Conservation (phyloP, 2,888 invertebrate genomes). For the Xanthostigma xanthostigma region DNA sequence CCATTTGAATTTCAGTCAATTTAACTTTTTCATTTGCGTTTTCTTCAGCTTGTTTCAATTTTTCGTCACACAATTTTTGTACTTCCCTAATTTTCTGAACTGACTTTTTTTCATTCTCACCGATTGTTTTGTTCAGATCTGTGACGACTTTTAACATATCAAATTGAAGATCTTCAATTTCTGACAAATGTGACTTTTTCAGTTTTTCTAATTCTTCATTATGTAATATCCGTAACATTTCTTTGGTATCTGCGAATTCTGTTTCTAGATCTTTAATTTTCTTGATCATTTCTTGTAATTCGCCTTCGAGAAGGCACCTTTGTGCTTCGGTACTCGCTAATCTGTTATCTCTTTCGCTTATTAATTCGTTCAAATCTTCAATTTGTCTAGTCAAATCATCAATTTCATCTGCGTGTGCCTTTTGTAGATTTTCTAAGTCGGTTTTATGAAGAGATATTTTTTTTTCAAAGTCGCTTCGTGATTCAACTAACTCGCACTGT, state of each 20-base stretch:
- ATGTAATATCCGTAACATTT: conserved; percentile 10
- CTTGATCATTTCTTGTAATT: conserved; percentile 12
- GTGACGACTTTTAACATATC: conserved; percentile 22
- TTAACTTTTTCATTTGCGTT: conserved; percentile 25
- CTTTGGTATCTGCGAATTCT: conserved; percentile 13
- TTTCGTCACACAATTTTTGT: conserved; percentile 12
- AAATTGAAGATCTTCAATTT: conserved; percentile 22
- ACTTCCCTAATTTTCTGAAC: conserved; percentile 16
- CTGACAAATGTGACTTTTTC: conserved; percentile 17
- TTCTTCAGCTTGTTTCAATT: conserved; percentile 21
- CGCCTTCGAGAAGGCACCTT: not conserved
- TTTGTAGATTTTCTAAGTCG: not conserved
- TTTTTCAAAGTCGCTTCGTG: not conserved
- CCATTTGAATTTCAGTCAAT: conserved; percentile 26
- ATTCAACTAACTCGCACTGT: not conserved
- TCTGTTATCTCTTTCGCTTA: no score
- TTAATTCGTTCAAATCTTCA: no score
- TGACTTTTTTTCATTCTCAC: conserved; percentile 18
- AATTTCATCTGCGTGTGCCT: not conserved
- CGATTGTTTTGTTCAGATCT: conserved; percentile 16
- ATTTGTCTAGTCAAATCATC: no score
- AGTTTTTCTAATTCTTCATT: conserved; percentile 17
- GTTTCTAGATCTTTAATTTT: conserved; percentile 15
- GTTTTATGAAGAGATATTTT: not conserved
- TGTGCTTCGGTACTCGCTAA: not conserved